phyloP scores from a whole-genome alignment of 2,888 invertebrate species.

The Siphonodentalium dalli region DNA sequence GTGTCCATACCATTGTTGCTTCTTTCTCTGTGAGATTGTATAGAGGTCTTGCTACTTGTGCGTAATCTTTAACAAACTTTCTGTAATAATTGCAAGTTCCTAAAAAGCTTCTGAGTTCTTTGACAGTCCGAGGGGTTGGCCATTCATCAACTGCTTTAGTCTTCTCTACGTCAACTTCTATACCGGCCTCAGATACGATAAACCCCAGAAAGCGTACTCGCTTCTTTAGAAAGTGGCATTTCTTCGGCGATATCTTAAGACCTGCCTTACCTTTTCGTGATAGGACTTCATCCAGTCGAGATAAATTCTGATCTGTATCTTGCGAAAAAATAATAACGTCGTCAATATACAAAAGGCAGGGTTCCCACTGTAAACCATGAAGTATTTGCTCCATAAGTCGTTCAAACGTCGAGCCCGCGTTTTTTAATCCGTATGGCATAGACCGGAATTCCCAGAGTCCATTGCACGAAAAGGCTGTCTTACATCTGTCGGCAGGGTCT shows the following conservation, averaged over 20 bases:
- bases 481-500: too few species aligned
- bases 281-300: neutral
- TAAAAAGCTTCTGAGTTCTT: slow-evolving; percentile 8
- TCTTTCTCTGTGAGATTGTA: neutral
- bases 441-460: too few species aligned
- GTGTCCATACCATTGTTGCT: neutral
- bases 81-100: neutral
- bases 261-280: slow-evolving; percentile 2
- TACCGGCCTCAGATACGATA: slow-evolving; percentile 17
- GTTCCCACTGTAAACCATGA: too few species aligned
- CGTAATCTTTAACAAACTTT: neutral
- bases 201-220: slow-evolving; percentile 19
- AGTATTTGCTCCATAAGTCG: too few species aligned
- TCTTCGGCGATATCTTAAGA: slow-evolving; percentile 12
- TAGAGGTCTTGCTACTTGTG: neutral
- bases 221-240: slow-evolving; percentile 12
- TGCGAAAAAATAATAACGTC: slow-evolving; percentile 17
- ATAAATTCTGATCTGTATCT: slow-evolving; percentile 11
- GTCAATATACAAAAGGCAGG: slow-evolving; percentile 9
- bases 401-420: too few species aligned
- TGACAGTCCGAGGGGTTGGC: slow-evolving; percentile 6
- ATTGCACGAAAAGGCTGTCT: too few species aligned
- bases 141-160: slow-evolving; percentile 6
- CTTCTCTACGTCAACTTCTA: slow-evolving; percentile 7
- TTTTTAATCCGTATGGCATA: too few species aligned